These are phyloP conservation scores for Pandion haliaetus DNA, from an alignment of 2,113 vertebrate genomes.

Conservation along the genomic window DNA sequence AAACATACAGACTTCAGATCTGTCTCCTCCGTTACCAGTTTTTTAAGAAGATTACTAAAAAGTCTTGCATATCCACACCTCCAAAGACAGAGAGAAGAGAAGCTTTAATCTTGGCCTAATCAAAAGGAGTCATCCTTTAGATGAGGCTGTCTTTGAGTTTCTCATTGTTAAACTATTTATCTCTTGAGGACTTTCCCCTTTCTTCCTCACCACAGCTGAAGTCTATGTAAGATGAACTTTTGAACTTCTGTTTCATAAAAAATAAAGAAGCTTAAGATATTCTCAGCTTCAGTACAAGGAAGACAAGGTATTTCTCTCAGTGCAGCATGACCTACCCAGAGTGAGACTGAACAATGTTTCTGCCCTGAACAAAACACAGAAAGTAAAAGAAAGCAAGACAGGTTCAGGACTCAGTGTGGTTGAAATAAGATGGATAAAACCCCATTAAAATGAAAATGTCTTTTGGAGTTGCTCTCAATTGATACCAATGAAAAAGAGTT, in stretches of 20 bases:
- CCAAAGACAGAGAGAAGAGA: neutral
- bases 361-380: neutral
- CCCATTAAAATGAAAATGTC: neutral
- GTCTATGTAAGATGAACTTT: conserved; percentile 2
- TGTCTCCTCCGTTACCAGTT: neutral
- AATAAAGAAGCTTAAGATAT: conserved; percentile 41
- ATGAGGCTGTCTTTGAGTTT: neutral
- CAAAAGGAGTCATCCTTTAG: neutral
- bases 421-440: neutral
- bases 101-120: conserved; percentile 6
- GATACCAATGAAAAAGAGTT: neutral
- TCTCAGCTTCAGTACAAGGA: conserved; percentile 19
- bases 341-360: neutral
- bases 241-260: conserved; percentile 53
- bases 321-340: neutral
- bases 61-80: neutral
- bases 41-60: neutral
- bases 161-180: neutral
- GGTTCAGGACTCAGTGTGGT: neutral
- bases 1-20: neutral
- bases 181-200: conserved; percentile 9
- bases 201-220: neutral
- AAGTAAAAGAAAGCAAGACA: neutral
- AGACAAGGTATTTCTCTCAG: neutral
- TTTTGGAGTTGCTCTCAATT: neutral